Percentiles rank a stretch among this genome's conserved stretches.
phyloP scores from a whole-genome alignment of 2,888 invertebrate species.

The Leucophenga maculata region DNA sequence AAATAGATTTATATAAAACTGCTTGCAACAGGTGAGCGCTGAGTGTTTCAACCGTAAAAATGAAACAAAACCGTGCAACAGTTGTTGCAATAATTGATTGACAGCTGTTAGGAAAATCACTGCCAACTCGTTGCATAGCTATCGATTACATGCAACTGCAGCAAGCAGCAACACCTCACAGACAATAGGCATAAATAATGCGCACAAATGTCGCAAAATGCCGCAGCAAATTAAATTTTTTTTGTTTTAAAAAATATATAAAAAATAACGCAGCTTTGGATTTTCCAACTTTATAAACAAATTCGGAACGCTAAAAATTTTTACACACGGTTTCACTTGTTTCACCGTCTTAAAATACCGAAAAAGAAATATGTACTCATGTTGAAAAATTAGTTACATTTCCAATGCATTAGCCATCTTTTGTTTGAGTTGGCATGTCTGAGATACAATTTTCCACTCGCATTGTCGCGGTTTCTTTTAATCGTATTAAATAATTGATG shows the following conservation, averaged over 20 bases:
- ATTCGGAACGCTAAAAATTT: slow-evolving; percentile 34
- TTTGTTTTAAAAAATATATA: slow-evolving; percentile 4
- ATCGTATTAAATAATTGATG: slow-evolving; percentile 10
- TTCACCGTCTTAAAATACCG: background rate
- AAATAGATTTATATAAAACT: slow-evolving; percentile 23
- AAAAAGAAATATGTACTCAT: background rate
- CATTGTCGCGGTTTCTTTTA: background rate
- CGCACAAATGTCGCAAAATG: background rate
- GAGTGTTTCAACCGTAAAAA: background rate
- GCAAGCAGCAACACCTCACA: slow-evolving; percentile 25
- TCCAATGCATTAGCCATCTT: background rate
- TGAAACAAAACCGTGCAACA: background rate
- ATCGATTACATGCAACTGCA: too few relatives aligned
- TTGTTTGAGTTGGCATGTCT: background rate
- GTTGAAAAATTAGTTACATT: slow-evolving; percentile 2
- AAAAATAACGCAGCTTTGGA: too few relatives aligned
- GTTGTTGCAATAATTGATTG: slow-evolving; percentile 31
- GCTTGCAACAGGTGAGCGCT: background rate
- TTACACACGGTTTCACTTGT: slow-evolving; percentile 56
- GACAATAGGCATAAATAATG: background rate
- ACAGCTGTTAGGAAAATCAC: slow-evolving; percentile 7
- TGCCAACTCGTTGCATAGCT: too few relatives aligned
- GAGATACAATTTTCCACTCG: background rate
- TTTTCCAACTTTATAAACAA: slow-evolving; percentile 7
- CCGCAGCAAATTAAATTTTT: slow-evolving; percentile 42